Evolutionary conservation across 1,140 invertebrate genomes (phyloP).

Genomic region (Zaprionus camerounensis): DNA sequence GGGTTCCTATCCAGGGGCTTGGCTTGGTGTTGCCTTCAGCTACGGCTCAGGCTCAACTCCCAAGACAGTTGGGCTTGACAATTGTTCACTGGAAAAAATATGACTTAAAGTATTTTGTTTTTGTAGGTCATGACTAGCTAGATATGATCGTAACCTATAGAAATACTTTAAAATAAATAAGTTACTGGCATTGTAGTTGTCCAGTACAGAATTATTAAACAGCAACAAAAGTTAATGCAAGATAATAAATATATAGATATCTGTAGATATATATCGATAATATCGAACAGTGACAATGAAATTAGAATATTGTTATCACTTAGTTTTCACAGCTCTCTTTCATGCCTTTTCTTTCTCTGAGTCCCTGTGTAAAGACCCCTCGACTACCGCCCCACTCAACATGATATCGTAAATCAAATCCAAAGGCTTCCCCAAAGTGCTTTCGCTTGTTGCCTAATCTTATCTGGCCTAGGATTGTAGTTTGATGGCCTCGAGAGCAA

Average conservation of each 20-base stretch:
- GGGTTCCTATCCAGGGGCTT: constrained; percentile 29
- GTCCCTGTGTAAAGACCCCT: too few species aligned
- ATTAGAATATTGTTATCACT: background rate
- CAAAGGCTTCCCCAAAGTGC: constrained; percentile 49
- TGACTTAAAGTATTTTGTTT: background rate
- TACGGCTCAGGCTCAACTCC: constrained; percentile 22
- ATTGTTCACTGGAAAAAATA: constrained; percentile 6
- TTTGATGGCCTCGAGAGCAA: constrained; percentile 29
- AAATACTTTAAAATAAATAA: background rate
- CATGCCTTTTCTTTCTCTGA: background rate
- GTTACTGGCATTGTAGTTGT: too few species aligned
- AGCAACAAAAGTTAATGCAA: too few species aligned
- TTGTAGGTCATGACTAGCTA: constrained; percentile 10
- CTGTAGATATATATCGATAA: background rate
- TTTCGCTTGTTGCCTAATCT: constrained; percentile 66
- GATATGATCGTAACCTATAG: background rate
- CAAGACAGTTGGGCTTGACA: constrained; percentile 22
- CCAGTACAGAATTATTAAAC: too few species aligned
- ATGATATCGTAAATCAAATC: constrained; percentile 45
- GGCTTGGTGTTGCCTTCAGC: constrained; percentile 15
- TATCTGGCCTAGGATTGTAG: constrained; percentile 50
- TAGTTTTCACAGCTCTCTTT: background rate
- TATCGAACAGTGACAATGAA: background rate
- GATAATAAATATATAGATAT: background rate
- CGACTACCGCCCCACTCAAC: background rate